Conservation (phyloP, 2,113 vertebrate genomes). For the Cephalopholis sonnerati region DNA sequence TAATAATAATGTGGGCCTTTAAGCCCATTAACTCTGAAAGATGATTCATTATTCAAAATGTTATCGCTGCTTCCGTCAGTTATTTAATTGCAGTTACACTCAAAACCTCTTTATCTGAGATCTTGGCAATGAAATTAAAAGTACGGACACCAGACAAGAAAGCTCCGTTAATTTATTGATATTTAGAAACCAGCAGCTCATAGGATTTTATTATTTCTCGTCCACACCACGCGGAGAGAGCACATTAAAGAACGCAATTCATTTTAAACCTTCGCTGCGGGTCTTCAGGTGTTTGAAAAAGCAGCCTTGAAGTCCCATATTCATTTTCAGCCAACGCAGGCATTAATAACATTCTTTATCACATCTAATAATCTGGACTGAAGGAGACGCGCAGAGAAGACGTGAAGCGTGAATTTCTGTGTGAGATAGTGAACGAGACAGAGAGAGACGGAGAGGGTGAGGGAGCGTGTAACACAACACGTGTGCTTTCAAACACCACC, state of each 20-base stretch:
- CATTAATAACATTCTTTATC: conserved; percentile 37
- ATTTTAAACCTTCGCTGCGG: conserved; percentile 15
- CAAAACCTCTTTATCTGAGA: conserved; percentile 6
- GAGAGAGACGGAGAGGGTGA: neutral
- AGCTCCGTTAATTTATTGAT: neutral
- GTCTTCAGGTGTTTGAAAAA: conserved; percentile 26
- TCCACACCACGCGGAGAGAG: neutral
- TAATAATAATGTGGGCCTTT: neutral
- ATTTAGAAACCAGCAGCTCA: neutral
- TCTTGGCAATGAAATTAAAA: neutral
- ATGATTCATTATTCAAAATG: conserved; percentile 12
- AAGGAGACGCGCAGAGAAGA: conserved; percentile 35
- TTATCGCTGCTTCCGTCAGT: neutral
- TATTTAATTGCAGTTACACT: conserved; percentile 21
- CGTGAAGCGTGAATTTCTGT: conserved; percentile 22
- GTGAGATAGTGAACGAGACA: conserved; percentile 7
- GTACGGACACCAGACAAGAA: neutral
- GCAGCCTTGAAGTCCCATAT: conserved; percentile 32
- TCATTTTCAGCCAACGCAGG: conserved; percentile 50
- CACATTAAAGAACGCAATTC: conserved; percentile 14
- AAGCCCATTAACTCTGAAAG: conserved; percentile 6
- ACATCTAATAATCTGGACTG: conserved; percentile 36
- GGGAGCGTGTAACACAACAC: conserved; percentile 19
- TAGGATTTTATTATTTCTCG: conserved; percentile 13
- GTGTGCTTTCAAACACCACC: conserved; percentile 54